These are phyloP conservation scores for Thereva nobilitata DNA, from an alignment of 2,888 invertebrate genomes.

Conservation along the genomic window DNA sequence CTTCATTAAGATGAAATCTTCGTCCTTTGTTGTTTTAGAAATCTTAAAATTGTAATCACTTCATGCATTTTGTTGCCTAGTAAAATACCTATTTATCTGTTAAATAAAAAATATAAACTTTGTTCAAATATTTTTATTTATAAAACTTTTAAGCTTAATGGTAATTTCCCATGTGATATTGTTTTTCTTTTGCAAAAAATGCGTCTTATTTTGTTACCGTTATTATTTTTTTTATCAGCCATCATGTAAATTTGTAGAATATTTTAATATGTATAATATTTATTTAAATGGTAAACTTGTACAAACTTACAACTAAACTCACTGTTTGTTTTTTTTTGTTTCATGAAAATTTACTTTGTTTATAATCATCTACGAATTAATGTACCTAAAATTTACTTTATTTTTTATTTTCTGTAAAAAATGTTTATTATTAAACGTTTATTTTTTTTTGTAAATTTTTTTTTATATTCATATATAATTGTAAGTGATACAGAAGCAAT, in stretches of 20 bases:
- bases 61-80: too few relatives aligned
- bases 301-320: constrained; percentile 13
- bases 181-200: constrained; percentile 21
- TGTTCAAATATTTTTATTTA: constrained; percentile 29
- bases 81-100: too few relatives aligned
- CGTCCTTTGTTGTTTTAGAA: too few relatives aligned
- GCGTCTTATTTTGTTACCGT: background rate
- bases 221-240: constrained; percentile 1
- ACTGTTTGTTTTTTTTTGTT: constrained; percentile 1
- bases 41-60: too few relatives aligned
- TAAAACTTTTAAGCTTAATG: constrained; percentile 34
- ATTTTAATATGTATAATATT: constrained; percentile 5
- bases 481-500: background rate
- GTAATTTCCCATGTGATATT: constrained; percentile 6
- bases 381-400: too few relatives aligned
- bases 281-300: constrained; percentile 21
- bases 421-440: background rate
- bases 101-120: background rate
- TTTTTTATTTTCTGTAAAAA: too few relatives aligned
- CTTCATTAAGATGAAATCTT: too few relatives aligned
- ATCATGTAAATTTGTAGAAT: constrained; percentile 23
- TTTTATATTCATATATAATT: background rate
- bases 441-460: constrained; percentile 2
- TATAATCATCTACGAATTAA: too few relatives aligned
- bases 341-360: constrained; percentile 14